phyloP scores from a whole-genome alignment of 2,113 vertebrate genomes.

The Tautogolabrus adspersus region DNA sequence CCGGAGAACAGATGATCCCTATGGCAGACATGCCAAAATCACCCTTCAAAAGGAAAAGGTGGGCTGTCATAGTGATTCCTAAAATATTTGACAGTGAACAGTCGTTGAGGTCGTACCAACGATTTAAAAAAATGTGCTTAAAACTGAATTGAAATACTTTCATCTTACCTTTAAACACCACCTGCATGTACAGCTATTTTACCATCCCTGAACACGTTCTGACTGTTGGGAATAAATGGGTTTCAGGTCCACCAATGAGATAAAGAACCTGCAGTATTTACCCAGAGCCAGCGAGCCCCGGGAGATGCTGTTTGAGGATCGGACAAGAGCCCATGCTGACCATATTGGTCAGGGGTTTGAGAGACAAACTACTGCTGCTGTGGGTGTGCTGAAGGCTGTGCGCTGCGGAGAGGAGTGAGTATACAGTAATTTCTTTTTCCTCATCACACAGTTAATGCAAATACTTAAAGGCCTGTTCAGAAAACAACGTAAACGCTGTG shows the following conservation, averaged over 20 bases:
- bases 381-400: constrained; percentile 97
- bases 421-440: neutral
- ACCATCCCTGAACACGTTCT: neutral
- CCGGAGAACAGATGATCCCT: constrained; percentile 81
- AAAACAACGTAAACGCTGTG: neutral
- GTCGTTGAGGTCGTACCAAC: neutral
- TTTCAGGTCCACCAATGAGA: constrained; percentile 98
- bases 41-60: constrained; percentile 81
- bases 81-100: neutral
- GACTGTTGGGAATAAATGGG: constrained; percentile 7
- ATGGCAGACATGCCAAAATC: constrained; percentile 82
- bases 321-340: constrained; percentile 96
- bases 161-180: neutral
- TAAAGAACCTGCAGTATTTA: constrained; percentile 99
- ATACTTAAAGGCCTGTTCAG: neutral
- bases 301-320: constrained; percentile 98
- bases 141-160: neutral
- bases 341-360: constrained; percentile 99
- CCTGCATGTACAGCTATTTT: neutral
- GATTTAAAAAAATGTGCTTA: neutral
- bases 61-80: constrained; percentile 3
- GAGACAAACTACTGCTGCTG: constrained; percentile 96
- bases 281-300: constrained; percentile 97
- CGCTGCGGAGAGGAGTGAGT: constrained; percentile 95
- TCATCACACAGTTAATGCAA: no score